Evolutionary conservation across 1,140 invertebrate genomes (phyloP), one percentile per base, ranked within the genome.

Genomic region (Phenacoccus solenopsis): DNA sequence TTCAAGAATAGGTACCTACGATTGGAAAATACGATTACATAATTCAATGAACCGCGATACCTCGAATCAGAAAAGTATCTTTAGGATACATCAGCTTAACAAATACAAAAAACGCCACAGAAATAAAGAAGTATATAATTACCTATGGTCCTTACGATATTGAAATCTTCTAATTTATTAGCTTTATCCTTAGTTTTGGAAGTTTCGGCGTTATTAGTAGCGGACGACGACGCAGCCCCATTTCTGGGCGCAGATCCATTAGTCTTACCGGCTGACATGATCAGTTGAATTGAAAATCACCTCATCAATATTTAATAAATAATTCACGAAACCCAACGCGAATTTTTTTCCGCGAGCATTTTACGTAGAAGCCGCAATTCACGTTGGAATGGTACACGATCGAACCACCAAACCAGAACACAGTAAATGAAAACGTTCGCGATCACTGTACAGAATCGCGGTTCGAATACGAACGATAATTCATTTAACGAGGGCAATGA

Each of bases 401-500:
- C n/a, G n/a, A n/a, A 32, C 20, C 20, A 49, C 38, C 38, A n/a
- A 49, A 49, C 4, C 13, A 49, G 38, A 49, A 49, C n/a, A n/a
- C n/a, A n/a, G n/a, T n/a, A n/a, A n/a, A n/a, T 9, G 20, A 49
- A 5, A 9, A 49, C 38, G 38, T 49, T 5, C 13, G 38, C 13
- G 38, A n/a, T 49, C 16, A 49, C 38, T 32, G 30, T 7, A n/a
- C n/a, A 32, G 38, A 49, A 49, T 49, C 38, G 20, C 38, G 16
- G 38, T n/a, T 9, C 38, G 38, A 49, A 49, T 49, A 13, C 30
- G 30, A 32, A 49, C 38, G 38, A 49, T 49, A 49, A 49, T 49
- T 49, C 38, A 49, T 49, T 49, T 49, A 49, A 49, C 38, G 38
- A 49, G 38, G 38, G 38, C 38, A n/a, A 49, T 49, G 38, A 49